phyloP scores from a whole-genome alignment of 2,888 invertebrate species.

The Arrhopalites spinosus region DNA sequence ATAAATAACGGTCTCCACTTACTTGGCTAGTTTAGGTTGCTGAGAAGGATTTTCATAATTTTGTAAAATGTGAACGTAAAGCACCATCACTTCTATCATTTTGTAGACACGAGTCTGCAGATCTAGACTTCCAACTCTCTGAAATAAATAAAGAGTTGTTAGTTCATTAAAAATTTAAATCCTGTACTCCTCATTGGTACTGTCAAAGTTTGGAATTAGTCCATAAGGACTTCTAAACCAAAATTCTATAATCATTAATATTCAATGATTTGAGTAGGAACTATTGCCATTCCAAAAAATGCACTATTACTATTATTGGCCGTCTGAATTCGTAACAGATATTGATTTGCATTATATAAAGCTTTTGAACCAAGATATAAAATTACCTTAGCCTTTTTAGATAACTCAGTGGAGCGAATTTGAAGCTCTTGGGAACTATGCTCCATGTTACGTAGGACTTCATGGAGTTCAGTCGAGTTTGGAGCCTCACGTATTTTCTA shows the following conservation, averaged over 20 bases:
- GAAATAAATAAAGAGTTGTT: slow-evolving; percentile 13
- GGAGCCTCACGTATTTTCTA: slow-evolving; percentile 43
- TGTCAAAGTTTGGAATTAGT: too few species aligned
- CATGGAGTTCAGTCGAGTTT: slow-evolving; percentile 38
- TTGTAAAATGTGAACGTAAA: slow-evolving; percentile 53
- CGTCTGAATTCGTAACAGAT: background rate
- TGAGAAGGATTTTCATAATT: slow-evolving; percentile 27
- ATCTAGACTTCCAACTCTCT: slow-evolving; percentile 55
- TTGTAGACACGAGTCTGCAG: slow-evolving; percentile 53
- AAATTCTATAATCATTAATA: too few species aligned
- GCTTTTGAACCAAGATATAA: too few species aligned
- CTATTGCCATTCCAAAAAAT: too few species aligned
- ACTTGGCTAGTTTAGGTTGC: slow-evolving; percentile 43
- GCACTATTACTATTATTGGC: too few species aligned
- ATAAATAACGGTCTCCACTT: slow-evolving; percentile 4
- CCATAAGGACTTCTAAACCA: too few species aligned
- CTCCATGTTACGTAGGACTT: slow-evolving; percentile 35
- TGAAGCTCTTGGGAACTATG: slow-evolving; percentile 48
- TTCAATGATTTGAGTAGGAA: too few species aligned
- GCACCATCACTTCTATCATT: slow-evolving; percentile 56
- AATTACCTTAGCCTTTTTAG: slow-evolving; percentile 51
- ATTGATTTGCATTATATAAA: background rate
- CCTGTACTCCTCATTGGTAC: too few species aligned
- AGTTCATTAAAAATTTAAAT: too few species aligned
- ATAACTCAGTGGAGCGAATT: slow-evolving; percentile 41